These are phyloP conservation scores for Neotoxoptera formosana DNA, from an alignment of 1,140 invertebrate species.

Conservation along the genomic window DNA sequence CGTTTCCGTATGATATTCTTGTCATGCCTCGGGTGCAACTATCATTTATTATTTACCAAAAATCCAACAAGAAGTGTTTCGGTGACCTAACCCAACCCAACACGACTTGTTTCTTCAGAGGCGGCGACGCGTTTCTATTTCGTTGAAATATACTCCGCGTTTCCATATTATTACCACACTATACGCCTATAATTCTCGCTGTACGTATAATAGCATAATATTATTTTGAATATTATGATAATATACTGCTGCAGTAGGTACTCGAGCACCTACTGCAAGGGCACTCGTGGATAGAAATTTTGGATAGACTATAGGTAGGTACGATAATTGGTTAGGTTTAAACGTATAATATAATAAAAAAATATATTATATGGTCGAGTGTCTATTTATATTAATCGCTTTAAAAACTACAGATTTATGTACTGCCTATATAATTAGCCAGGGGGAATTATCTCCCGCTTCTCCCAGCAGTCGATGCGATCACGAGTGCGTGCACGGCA, in stretches of 20 bases:
- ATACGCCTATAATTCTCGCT: background rate
- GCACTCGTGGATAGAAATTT: background rate
- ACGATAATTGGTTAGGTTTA: background rate
- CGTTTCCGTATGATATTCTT: background rate
- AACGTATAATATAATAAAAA: background rate
- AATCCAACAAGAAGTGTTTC: background rate
- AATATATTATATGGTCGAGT: background rate
- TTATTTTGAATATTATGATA: no score
- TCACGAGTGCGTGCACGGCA: background rate
- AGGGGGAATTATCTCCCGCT: background rate
- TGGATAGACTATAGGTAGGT: background rate
- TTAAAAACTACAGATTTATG: background rate
- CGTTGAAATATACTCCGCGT: background rate
- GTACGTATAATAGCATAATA: no score
- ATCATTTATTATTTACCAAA: background rate
- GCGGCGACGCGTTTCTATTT: background rate
- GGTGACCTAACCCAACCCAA: constrained; percentile 5
- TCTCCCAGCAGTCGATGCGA: background rate
- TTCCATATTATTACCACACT: background rate
- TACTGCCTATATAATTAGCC: background rate
- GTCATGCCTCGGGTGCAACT: background rate
- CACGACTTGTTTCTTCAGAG: background rate
- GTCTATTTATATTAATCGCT: background rate
- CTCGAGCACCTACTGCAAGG: background rate
- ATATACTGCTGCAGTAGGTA: background rate